phyloP scores from a whole-genome alignment of 2,113 vertebrate genomes.

The Cygnus atratus region DNA sequence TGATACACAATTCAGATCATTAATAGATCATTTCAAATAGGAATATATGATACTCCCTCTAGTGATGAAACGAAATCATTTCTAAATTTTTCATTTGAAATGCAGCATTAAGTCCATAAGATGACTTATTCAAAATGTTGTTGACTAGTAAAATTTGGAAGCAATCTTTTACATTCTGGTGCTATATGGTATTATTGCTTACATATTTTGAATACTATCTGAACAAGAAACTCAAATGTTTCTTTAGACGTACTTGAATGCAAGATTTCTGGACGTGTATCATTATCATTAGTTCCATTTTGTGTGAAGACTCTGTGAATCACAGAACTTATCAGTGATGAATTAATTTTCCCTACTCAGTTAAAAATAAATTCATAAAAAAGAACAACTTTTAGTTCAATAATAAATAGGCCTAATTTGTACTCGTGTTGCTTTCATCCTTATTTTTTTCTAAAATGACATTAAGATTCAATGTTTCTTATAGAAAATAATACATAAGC shows the following conservation, averaged over 20 bases:
- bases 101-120: not conserved
- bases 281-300: not conserved
- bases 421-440: not conserved
- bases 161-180: not conserved
- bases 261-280: not conserved
- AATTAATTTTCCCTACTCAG: not conserved
- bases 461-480: constrained; percentile 15
- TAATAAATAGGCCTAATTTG: constrained; percentile 25
- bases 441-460: not conserved
- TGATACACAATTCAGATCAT: not conserved
- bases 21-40: not conserved
- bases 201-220: not conserved
- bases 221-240: not conserved
- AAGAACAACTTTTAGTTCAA: not conserved
- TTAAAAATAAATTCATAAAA: not conserved
- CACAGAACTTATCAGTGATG: not conserved
- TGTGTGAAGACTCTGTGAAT: not conserved
- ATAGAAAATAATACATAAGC: not conserved
- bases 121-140: not conserved
- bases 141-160: not conserved
- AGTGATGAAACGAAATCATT: not conserved
- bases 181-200: not conserved
- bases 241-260: not conserved
- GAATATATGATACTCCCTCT: not conserved
- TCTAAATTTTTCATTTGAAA: not conserved